These are phyloP conservation scores for Asobara japonica DNA, from an alignment of 1,140 invertebrate genomes.

Conservation along the genomic window DNA sequence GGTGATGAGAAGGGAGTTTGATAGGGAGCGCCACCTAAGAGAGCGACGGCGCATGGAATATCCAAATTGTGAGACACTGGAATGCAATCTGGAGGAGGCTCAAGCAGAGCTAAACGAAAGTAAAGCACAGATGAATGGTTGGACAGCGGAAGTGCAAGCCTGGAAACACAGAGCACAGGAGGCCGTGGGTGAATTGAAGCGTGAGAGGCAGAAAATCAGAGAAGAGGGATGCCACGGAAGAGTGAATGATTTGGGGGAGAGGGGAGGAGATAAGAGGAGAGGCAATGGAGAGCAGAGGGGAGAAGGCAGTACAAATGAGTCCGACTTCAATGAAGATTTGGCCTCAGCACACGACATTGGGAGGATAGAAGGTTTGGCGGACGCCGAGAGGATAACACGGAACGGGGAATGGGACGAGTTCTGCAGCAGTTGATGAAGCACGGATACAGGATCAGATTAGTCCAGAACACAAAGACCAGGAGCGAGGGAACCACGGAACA, in stretches of 20 bases:
- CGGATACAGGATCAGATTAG: too few species aligned
- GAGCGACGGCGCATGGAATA: not conserved
- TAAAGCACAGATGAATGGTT: not conserved
- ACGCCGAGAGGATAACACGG: too few species aligned
- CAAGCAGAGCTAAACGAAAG: not conserved
- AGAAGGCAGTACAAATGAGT: not conserved
- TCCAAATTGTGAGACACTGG: not conserved
- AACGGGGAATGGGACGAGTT: too few species aligned
- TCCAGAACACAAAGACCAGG: too few species aligned
- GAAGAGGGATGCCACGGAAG: too few species aligned
- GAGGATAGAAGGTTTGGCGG: constrained; percentile 14
- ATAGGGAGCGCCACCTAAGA: not conserved
- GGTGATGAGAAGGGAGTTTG: not conserved
- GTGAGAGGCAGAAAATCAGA: not conserved
- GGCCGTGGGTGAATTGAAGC: not conserved
- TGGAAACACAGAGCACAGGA: not conserved
- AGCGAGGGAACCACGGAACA: too few species aligned
- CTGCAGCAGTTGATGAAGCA: too few species aligned
- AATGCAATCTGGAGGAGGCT: not conserved
- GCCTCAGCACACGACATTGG: not conserved
- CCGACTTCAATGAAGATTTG: not conserved
- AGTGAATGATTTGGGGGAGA: constrained; percentile 19
- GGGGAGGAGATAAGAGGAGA: not conserved
- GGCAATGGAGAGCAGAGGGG: not conserved
- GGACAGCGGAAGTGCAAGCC: not conserved